Evolutionary conservation across 2,888 invertebrate species (phyloP), one percentile per base, ranked within the genome.

Genomic region (Tenthredo scrophulariae): DNA sequence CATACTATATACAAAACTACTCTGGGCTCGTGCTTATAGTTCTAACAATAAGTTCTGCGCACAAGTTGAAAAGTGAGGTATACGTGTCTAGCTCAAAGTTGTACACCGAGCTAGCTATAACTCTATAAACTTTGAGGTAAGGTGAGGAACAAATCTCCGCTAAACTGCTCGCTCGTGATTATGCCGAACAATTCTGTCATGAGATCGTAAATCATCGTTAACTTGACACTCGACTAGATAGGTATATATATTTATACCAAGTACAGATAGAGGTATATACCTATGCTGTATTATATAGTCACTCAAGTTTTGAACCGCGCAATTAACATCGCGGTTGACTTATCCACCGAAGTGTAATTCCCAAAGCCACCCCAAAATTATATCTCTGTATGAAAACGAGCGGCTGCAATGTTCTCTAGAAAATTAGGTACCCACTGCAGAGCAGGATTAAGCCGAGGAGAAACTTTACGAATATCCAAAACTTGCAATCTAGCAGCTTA

Each of bases 301-400:
- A 74, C 40, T 74, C 72, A 6, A 40, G 72, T 43, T 43, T 40
- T 74, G 40, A 40, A 74, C 40, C 46, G 33, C 83, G 83, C 83
- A 83, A 83, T 67, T 83, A 67, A 83, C 83, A 37, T 43, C 26
- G 54, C 46, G 65, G 67, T 70, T 65, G 40, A 46, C 83, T 50
- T 77, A 46, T 83, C 67, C 46, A 67, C 65, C 83, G 33, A 83
- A 83, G 26, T 29, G n/a, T 83, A 67, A 83, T 67, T 83, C 70
- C 13, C 83, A 70, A 83, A 67, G 29, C 83, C 65, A 50, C 67
- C 26, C 65, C 13, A 9, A 67, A 70, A 83, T 83, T 67, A 70
- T 29, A 18, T 13, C 37, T 83, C 46, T 18, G 26, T n/a, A n/a
- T 67, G 46, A 33, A 80, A 62, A 62, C 40, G 62, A 80, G 62